Evolutionary conservation across 2,113 vertebrate species (phyloP).

Genomic region (Globicephala melas): DNA sequence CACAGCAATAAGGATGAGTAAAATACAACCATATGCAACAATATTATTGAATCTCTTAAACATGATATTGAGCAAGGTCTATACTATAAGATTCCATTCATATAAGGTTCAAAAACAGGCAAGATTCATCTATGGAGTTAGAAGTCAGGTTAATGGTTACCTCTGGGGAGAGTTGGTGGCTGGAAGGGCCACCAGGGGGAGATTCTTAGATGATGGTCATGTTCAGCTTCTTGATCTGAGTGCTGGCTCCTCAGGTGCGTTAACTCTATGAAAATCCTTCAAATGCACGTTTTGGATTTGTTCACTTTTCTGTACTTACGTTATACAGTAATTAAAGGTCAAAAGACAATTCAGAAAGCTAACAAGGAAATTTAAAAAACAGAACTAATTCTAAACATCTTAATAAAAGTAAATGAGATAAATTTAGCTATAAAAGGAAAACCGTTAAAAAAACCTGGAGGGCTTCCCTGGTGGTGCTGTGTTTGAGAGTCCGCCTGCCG

Average conservation of each 20-base stretch:
- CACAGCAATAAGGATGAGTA: not conserved
- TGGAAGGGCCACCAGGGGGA: not conserved
- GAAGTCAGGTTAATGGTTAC: not conserved
- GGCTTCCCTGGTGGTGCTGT: too few species aligned
- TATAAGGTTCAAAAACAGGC: not conserved
- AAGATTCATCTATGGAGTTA: not conserved
- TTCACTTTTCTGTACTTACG: not conserved
- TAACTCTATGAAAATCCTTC: not conserved
- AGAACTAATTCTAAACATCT: not conserved
- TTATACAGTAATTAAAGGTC: not conserved
- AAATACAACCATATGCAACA: accelerated
- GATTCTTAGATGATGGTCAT: not conserved
- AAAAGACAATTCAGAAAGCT: not conserved
- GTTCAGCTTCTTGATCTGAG: not conserved
- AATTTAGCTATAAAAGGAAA: not conserved
- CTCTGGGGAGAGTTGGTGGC: not conserved
- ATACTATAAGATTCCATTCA: not conserved
- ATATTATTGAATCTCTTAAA: not conserved
- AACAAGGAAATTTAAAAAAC: not conserved
- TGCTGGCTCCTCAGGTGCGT: not conserved
- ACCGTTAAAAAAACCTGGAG: not conserved
- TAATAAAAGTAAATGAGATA: slow-evolving; percentile 30
- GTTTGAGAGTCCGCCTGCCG: too few species aligned
- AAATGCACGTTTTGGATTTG: not conserved
- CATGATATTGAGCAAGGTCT: not conserved